A percentile compares a stretch with the other conserved stretches of the same genome.
phyloP scores from a whole-genome alignment of 64 coral and sea anemone species.

The Astreopora myriophthalma region DNA sequence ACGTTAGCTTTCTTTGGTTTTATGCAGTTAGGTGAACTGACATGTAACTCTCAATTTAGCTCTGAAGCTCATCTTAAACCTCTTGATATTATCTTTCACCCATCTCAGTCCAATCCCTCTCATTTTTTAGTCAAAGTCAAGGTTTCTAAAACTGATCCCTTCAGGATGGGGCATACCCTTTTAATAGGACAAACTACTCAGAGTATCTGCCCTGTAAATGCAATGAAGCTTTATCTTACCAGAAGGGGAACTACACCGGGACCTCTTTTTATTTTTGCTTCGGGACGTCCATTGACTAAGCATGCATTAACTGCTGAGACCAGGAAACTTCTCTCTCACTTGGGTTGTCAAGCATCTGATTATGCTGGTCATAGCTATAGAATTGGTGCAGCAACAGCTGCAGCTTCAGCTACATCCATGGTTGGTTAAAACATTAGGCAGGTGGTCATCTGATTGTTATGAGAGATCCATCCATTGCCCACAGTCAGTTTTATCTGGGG shows the following conservation, averaged over 20 bases:
- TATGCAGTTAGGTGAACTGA: constrained; percentile 41
- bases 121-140: neutral
- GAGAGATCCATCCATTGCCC: too few species aligned
- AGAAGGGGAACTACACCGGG: neutral
- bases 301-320: constrained; percentile 3
- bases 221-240: neutral
- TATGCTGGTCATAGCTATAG: constrained; percentile 47
- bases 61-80: neutral
- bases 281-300: constrained; percentile 18
- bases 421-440: constrained; percentile 34
- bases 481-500: too few species aligned
- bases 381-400: constrained; percentile 47
- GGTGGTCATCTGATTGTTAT: constrained; percentile 60
- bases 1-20: constrained; percentile 68
- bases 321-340: constrained; percentile 11
- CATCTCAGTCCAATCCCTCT: neutral
- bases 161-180: constrained; percentile 32
- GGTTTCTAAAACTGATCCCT: constrained; percentile 51
- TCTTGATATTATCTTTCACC: neutral
- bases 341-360: neutral
- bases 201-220: neutral
- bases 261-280: constrained; percentile 30
- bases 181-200: constrained; percentile 12
- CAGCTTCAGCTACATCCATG: constrained; percentile 21
- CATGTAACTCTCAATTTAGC: constrained; percentile 17